Conservation (phyloP, 64 coral and sea anemone genomes). For the Porites australiensis region DNA sequence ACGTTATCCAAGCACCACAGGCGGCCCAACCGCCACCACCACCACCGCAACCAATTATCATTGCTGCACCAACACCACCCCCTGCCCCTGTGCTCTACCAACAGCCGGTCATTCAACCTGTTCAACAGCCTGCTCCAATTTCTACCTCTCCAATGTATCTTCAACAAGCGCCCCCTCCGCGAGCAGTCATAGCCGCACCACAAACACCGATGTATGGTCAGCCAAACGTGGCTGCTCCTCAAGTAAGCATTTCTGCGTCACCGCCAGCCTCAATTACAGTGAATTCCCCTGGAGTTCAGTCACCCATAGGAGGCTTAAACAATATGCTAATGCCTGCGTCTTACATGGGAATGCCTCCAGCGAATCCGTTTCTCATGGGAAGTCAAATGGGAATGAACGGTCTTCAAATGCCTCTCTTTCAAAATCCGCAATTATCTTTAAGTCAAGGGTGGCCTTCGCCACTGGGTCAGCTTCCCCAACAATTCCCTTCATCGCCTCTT, state of each 20-base stretch:
- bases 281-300: background rate
- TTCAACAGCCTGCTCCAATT: background rate
- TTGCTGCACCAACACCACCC: background rate
- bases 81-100: background rate
- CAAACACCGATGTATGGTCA: background rate
- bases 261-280: slow-evolving; percentile 32
- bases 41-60: background rate
- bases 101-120: background rate
- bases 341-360: background rate
- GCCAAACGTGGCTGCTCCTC: background rate
- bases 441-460: background rate
- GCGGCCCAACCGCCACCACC: background rate
- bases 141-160: background rate
- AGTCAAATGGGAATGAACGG: background rate
- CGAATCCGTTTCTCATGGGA: background rate
- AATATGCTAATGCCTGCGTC: background rate
- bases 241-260: slow-evolving; percentile 8
- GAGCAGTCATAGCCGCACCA: background rate
- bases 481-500: slow-evolving; percentile 1
- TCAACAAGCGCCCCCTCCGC: background rate
- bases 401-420: background rate
- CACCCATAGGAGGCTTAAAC: background rate
- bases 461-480: background rate
- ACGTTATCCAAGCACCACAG: slow-evolving; percentile 5
- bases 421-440: background rate